A percentile compares a stretch with the other conserved stretches of the same genome.
Conservation (phyloP, 1,140 invertebrate species). For the Planococcus citri region DNA sequence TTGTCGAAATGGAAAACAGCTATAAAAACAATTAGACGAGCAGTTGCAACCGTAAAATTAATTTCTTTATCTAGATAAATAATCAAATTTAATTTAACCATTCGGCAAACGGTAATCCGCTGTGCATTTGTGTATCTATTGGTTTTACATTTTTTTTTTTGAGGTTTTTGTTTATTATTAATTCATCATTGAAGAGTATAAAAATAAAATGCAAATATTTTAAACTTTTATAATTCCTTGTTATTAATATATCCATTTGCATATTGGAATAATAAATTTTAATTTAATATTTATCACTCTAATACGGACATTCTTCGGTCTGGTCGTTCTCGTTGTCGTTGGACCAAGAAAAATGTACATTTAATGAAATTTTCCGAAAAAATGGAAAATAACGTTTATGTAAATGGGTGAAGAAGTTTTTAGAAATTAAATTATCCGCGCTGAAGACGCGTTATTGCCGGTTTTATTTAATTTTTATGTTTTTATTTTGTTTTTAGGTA, state of each 20-base stretch:
- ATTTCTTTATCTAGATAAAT: not conserved
- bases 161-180: no score
- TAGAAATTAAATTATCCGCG: not conserved
- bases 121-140: no score
- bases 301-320: not conserved
- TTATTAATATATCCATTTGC: constrained; percentile 3
- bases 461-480: not conserved
- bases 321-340: no score
- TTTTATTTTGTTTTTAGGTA: not conserved
- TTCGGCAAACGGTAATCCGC: no score
- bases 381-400: not conserved
- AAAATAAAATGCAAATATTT: not conserved
- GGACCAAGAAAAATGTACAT: not conserved
- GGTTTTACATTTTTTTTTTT: no score
- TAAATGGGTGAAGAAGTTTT: not conserved
- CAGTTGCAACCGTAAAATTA: not conserved
- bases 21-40: not conserved
- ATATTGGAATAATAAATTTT: not conserved
- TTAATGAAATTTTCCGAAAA: not conserved
- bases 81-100: not conserved
- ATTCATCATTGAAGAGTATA: no score
- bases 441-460: not conserved
- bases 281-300: not conserved
- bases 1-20: not conserved
- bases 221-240: not conserved